A percentile compares a stretch with the other conserved stretches of the same genome.
Conservation (phyloP, 2,113 vertebrate genomes). For the Willisornis vidua region DNA sequence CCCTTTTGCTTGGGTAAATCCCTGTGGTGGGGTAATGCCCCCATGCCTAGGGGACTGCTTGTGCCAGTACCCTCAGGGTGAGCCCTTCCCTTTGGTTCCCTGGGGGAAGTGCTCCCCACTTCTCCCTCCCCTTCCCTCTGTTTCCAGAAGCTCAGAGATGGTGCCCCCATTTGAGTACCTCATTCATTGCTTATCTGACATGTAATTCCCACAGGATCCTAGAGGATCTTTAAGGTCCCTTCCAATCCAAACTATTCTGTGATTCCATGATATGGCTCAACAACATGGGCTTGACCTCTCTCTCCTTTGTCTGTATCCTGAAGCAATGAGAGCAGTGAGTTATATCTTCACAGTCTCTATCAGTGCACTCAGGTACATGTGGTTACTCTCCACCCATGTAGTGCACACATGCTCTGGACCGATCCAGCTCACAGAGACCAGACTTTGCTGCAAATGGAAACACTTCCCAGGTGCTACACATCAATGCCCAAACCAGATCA, state of each 20-base stretch:
- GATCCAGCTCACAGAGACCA: background rate
- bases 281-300: background rate
- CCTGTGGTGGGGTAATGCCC: background rate
- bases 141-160: background rate
- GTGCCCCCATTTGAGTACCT: background rate
- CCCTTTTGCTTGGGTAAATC: background rate
- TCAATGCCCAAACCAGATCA: background rate
- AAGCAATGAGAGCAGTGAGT: background rate
- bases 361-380: accelerated
- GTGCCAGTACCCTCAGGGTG: background rate
- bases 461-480: background rate
- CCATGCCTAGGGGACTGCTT: background rate
- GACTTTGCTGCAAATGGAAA: background rate
- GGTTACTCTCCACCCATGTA: background rate
- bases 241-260: background rate
- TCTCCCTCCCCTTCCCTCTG: background rate
- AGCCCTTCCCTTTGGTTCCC: background rate
- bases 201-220: background rate
- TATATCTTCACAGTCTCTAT: background rate
- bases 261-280: background rate
- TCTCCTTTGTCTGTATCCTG: background rate
- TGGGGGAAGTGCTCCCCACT: background rate
- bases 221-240: background rate
- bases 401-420: background rate
- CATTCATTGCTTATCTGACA: background rate